Conservation (phyloP, 2,113 vertebrate genomes). For the Rhadina sibilatrix region DNA sequence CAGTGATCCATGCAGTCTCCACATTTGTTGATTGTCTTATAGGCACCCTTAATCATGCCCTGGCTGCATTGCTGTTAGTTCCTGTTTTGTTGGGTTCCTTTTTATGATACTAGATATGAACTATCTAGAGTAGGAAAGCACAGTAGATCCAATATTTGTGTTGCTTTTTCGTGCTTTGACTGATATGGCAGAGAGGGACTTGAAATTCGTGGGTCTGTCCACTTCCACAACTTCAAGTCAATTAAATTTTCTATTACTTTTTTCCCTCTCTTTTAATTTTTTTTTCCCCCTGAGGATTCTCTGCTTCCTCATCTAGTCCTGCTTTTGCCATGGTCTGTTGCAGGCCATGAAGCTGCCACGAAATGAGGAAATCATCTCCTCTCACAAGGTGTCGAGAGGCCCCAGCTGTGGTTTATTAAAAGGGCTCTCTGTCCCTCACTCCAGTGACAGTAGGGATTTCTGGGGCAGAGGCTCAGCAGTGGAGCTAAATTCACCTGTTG, state of each 20-base stretch:
- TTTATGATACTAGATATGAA: neutral
- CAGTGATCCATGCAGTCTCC: slow-evolving; percentile 44
- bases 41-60: slow-evolving; percentile 17
- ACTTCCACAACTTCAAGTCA: neutral
- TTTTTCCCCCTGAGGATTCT: neutral
- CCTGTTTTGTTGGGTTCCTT: neutral
- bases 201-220: neutral
- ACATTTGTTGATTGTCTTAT: neutral
- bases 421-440: neutral
- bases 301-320: neutral
- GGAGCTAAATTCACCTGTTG: neutral
- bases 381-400: neutral
- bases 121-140: neutral
- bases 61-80: slow-evolving; percentile 15
- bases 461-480: neutral
- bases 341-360: neutral
- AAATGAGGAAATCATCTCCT: neutral
- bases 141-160: neutral
- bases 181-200: neutral
- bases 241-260: neutral
- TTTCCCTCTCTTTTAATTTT: neutral
- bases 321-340: neutral
- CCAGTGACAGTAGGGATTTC: accelerated
- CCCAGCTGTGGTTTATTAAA: neutral
- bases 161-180: neutral